A percentile compares a stretch with the other conserved stretches of the same genome.
These are phyloP conservation scores for Branchipolynoe longqiensis DNA, from an alignment of 2,888 invertebrate genomes.

Conservation along the genomic window DNA sequence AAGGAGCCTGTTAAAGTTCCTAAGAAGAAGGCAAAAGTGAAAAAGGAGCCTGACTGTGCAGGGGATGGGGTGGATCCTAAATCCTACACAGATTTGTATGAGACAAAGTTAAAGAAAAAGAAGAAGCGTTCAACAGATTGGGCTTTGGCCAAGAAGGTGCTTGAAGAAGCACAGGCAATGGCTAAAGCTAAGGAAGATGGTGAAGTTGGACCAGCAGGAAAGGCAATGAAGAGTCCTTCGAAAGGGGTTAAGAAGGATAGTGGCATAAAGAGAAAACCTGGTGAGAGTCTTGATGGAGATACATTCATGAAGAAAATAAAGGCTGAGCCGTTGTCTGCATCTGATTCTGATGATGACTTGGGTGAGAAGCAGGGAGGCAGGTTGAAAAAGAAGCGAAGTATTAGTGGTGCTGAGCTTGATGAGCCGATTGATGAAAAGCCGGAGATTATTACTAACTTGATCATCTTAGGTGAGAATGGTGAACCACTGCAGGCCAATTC, in stretches of 20 bases:
- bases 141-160: conserved; percentile 58
- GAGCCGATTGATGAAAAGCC: conserved; percentile 13
- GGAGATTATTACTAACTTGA: not conserved
- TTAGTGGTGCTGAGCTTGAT: not conserved
- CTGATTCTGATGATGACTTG: not conserved
- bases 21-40: conserved; percentile 48
- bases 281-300: not conserved
- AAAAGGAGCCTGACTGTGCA: conserved; percentile 29
- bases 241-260: not conserved
- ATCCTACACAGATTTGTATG: conserved; percentile 25
- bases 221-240: not conserved
- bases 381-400: conserved; percentile 35
- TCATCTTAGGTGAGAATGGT: conserved; percentile 45
- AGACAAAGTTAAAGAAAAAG: conserved; percentile 32
- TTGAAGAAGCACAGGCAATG: conserved; percentile 41
- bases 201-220: not conserved
- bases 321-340: not conserved
- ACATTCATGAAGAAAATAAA: conserved; percentile 14
- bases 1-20: not conserved
- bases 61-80: not conserved
- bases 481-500: conserved; percentile 13
- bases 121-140: conserved; percentile 36
- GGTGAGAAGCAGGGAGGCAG: not conserved
- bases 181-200: conserved; percentile 7
- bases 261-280: conserved; percentile 16